These are phyloP conservation scores for Trichosurus vulpecula DNA, from an alignment of 2,797 vertebrate genomes.

Conservation along the genomic window DNA sequence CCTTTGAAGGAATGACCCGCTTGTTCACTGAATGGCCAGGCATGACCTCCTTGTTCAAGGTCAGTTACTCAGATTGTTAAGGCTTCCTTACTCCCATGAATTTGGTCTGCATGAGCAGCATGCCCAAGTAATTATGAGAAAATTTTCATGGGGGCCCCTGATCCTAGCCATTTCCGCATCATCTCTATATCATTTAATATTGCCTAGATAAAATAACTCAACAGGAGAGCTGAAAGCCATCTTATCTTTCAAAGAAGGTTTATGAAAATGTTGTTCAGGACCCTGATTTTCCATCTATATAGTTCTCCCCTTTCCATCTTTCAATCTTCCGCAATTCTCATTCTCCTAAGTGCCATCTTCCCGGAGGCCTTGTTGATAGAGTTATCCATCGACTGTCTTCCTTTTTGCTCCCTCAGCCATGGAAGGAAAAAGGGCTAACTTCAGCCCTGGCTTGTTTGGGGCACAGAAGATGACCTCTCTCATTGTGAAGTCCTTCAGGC, in stretches of 20 bases:
- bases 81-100: not conserved
- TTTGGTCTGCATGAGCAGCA: not conserved
- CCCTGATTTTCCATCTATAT: not conserved
- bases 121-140: not conserved
- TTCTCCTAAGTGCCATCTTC: not conserved
- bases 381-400: not conserved
- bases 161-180: not conserved
- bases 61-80: slow-evolving; percentile 5
- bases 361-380: not conserved
- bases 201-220: not conserved
- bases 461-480: slow-evolving; percentile 20
- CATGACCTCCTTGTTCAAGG: not conserved
- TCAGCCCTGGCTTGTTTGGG: not conserved
- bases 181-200: not conserved
- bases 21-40: not conserved
- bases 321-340: not conserved
- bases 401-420: slow-evolving; percentile 8
- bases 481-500: slow-evolving; percentile 8
- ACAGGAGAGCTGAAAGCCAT: not conserved
- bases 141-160: not conserved
- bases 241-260: not conserved
- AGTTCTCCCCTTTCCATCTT: not conserved
- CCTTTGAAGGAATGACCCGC: not conserved
- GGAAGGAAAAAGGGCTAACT: slow-evolving; percentile 19
- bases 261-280: not conserved